phyloP scores from a whole-genome alignment of 2,888 invertebrate genomes.

The Sericinus montela region DNA sequence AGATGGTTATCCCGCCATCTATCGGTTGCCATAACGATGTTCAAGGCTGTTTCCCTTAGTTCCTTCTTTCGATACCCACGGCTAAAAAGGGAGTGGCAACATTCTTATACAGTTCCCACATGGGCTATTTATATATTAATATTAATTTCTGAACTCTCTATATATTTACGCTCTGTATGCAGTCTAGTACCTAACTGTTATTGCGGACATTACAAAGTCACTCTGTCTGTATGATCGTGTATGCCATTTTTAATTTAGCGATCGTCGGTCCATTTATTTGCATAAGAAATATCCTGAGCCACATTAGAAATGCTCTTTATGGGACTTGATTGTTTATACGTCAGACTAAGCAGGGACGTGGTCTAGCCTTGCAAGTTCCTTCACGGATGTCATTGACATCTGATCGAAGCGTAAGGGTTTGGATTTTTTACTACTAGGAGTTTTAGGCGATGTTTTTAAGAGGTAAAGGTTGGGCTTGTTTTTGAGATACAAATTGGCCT shows the following conservation, averaged over 20 bases:
- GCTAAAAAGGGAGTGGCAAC: no score
- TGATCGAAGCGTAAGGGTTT: not conserved
- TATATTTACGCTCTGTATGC: not conserved
- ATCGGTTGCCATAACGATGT: no score
- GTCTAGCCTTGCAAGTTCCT: not conserved
- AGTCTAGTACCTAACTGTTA: conserved; percentile 14
- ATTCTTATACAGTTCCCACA: no score
- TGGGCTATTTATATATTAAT: no score
- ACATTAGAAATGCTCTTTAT: conserved; percentile 8
- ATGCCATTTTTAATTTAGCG: conserved; percentile 20
- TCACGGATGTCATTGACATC: conserved; percentile 1
- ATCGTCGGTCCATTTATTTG: conserved; percentile 15
- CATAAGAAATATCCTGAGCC: conserved; percentile 15
- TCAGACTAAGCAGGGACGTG: not conserved
- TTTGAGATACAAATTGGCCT: no score
- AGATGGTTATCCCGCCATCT: no score
- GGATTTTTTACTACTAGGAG: no score
- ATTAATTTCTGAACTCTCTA: not conserved
- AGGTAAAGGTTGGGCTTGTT: no score
- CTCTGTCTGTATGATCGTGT: conserved; percentile 13
- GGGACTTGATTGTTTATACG: not conserved
- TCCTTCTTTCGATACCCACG: no score
- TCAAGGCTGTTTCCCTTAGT: no score
- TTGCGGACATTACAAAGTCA: conserved; percentile 15
- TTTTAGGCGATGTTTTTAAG: no score